Evolutionary conservation across 2,888 invertebrate species (phyloP), one percentile per base, ranked within the genome.

Genomic region (Panopea generosa): DNA sequence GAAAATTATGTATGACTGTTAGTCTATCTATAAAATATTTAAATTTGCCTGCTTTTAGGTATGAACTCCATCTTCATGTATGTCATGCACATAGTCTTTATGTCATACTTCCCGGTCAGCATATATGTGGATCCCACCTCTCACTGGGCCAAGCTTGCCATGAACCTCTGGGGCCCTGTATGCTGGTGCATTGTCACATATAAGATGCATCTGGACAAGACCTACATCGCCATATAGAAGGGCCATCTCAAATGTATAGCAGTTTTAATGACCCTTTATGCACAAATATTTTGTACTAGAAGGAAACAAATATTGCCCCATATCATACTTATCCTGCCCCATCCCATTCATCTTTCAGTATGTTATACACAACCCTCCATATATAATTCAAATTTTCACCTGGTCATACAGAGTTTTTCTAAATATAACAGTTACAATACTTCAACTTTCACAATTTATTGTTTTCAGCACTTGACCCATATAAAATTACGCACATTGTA

Each of bases 11-110:
- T n/a, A n/a, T n/a, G n/a, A n/a, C n/a, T n/a, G n/a, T n/a, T n/a
- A n/a, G n/a, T n/a, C n/a, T n/a, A n/a, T n/a, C n/a, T n/a, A n/a
- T n/a, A n/a, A n/a, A n/a, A n/a, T n/a, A n/a, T n/a, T n/a, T n/a
- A n/a, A n/a, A n/a, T n/a, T n/a, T n/a, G n/a, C n/a, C n/a, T n/a
- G 16, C 20, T 55, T 87, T 24, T 86, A 94, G 98, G 98, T 11
- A 97, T 97, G 95, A 98, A 98, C 93, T 96, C 98, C 27, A 96
- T 98, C 69, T 94, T 97, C 2, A 94, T 98, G 87, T 98, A 98
- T 92, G 94, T 97, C 11, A 97, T 97, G 0, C 98, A 98, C 91
- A 94, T 94, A 9, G 91, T 98, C 1, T 95, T 96, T 82, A 95
- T 95, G 72, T 94, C 94, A 63, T 94, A 96, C 90, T 96, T 98